Base-by-base conservation (phyloP, 2,113 vertebrate species). In the Murina feae region DNA sequence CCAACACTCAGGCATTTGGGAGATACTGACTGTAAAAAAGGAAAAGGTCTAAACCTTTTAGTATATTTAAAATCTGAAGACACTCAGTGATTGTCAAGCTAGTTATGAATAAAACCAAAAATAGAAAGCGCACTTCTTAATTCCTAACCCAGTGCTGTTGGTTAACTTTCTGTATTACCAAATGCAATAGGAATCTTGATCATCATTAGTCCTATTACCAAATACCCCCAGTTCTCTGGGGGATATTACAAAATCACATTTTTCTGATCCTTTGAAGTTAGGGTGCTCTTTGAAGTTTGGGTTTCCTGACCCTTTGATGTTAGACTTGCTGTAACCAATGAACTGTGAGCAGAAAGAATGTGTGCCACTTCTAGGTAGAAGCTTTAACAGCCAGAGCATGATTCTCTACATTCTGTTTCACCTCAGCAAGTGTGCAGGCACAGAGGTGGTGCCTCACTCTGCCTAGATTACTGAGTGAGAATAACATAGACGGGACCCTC, bases 51-150 rank as follows among this genome's bases (percentile, higher is more conserved):
- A 92, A 47, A 66, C 1, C 5, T 49, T 71, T 82, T 82, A 44
- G 39, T 95, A 23, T 51, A 79, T 74, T 92, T 86, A 72, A 88
- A 93, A 4, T 76, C 25, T 55, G 35, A 72, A 71, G 93, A 79
- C 32, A 84, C 25, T 18, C n/a, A 86, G 14, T 80, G 9, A 3
- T n/a, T 53, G 7, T 75, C 25, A 63, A 90, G 3, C 11, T 69
- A 76, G 35, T 60, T 93, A 28, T 69, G 53, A 88, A 11, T 47
- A 74, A 95, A 88, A 83, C 25, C 23, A 78, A 93, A 74, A 78
- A 35, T 44, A 86, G n/a, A 78, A 92, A 68, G 12, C 4, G 18
- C 65, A 25, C 32, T 58, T 90, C 14, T 49, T 8, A 53, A 79
- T 85, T 85, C 7, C 53, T 71, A 63, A 25, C 51, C 14, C 25